A percentile compares a stretch with the other conserved stretches of the same genome.
Evolutionary conservation across 2,113 vertebrate species (phyloP).

Genomic region (Pachypanchax playfairii): DNA sequence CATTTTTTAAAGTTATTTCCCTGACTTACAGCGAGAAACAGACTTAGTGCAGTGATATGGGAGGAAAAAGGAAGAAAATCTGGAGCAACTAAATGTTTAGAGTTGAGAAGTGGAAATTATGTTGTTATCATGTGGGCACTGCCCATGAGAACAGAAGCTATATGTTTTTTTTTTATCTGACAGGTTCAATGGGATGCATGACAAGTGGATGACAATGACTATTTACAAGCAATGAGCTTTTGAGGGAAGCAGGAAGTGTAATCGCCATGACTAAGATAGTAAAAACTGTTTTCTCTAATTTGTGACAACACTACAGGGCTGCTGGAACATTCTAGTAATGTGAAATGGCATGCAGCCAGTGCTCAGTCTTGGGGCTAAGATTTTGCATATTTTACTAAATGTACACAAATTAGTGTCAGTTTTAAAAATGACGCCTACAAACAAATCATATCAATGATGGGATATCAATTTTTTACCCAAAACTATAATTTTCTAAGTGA

Average conservation of each 20-base stretch:
- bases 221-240: conserved; percentile 48
- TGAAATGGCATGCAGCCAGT: conserved; percentile 64
- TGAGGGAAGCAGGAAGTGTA: conserved; percentile 55
- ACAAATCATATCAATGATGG: conserved; percentile 59
- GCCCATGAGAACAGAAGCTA: conserved; percentile 24
- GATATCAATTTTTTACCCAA: conserved; percentile 59
- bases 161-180: conserved; percentile 34
- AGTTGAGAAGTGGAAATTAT: conserved; percentile 31
- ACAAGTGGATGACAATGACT: conserved; percentile 59
- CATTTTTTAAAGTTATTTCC: conserved; percentile 41
- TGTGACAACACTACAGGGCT: conserved; percentile 65
- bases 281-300: conserved; percentile 68
- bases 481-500: conserved; percentile 30
- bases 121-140: conserved; percentile 30
- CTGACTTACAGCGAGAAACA: conserved; percentile 10
- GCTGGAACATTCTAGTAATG: conserved; percentile 65
- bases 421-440: conserved; percentile 65
- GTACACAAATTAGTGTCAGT: conserved; percentile 77
- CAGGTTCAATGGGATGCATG: conserved; percentile 33
- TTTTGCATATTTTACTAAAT: conserved; percentile 68
- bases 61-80: neutral
- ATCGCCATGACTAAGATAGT: conserved; percentile 69
- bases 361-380: conserved; percentile 60
- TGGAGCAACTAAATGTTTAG: conserved; percentile 3
- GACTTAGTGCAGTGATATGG: neutral